These are phyloP conservation scores for Drosophila biarmipes DNA, from an alignment of 1,140 invertebrate genomes.

Conservation along the genomic window DNA sequence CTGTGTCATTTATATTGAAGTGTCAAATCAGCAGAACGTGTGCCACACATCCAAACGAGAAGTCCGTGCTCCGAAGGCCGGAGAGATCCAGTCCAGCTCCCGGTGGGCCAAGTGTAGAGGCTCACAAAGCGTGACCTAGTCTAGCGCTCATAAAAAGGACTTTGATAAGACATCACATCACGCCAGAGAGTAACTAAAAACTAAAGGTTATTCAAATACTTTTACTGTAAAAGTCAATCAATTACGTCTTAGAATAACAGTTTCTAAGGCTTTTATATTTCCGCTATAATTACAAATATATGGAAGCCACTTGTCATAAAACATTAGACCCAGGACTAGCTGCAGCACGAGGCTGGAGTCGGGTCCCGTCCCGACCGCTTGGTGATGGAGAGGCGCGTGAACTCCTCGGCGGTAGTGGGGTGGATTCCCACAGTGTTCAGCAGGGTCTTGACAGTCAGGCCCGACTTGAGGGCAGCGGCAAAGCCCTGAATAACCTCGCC, in stretches of 20 bases:
- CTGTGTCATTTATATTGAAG: constrained; percentile 69
- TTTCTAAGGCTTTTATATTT: too few species aligned
- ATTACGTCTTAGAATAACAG: too few species aligned
- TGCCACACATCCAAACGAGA: constrained; percentile 2
- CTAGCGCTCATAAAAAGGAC: too few species aligned
- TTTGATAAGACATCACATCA: too few species aligned
- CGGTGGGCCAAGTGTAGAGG: neutral
- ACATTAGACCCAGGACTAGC: constrained; percentile 86
- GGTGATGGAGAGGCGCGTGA: constrained; percentile 91
- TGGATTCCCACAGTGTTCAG: constrained; percentile 97
- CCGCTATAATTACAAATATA: too few species aligned
- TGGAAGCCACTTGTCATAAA: too few species aligned
- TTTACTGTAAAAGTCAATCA: too few species aligned
- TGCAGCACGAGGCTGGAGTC: constrained; percentile 93
- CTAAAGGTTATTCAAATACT: too few species aligned
- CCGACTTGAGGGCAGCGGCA: constrained; percentile 92
- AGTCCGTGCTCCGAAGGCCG: neutral
- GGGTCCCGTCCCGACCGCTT: constrained; percentile 93
- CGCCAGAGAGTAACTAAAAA: too few species aligned
- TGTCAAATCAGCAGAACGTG: constrained; percentile 68
- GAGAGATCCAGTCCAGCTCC: neutral
- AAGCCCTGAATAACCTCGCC: constrained; percentile 99
- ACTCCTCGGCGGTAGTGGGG: constrained; percentile 97
- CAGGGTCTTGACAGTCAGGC: constrained; percentile 95
- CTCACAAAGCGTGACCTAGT: neutral